Conservation (phyloP, 2,888 invertebrate species). For the Nymphalis urticae region DNA sequence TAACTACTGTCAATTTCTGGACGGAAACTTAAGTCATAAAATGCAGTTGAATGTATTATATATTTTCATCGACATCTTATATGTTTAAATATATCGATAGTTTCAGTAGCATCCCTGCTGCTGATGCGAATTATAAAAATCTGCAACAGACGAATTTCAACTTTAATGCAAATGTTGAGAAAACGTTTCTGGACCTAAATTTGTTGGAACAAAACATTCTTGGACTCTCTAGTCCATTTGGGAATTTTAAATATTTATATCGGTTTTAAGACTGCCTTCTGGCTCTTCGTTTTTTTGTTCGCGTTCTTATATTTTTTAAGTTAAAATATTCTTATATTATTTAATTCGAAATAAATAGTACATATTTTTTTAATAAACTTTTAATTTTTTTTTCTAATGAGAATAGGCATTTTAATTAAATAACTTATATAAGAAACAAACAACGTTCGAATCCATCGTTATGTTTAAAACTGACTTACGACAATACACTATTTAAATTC, state of each 20-base stretch:
- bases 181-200: slow-evolving; percentile 28
- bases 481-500: too few relatives aligned
- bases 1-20: too few relatives aligned
- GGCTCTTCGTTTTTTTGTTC: background rate
- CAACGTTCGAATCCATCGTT: too few relatives aligned
- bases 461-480: too few relatives aligned
- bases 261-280: background rate
- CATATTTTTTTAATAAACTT: too few relatives aligned
- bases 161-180: slow-evolving; percentile 42
- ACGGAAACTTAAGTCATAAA: background rate
- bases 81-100: background rate
- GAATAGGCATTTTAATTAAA: too few relatives aligned
- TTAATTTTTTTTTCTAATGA: too few relatives aligned
- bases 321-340: too few relatives aligned
- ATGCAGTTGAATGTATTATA: background rate
- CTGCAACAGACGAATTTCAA: slow-evolving; percentile 39
- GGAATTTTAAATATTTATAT: slow-evolving; percentile 5
- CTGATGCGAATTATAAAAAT: slow-evolving; percentile 43
- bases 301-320: too few relatives aligned
- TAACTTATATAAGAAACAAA: too few relatives aligned
- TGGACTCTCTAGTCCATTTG: background rate
- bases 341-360: too few relatives aligned
- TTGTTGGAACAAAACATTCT: slow-evolving; percentile 21
- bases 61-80: background rate
- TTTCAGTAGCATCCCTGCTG: slow-evolving; percentile 28